These are phyloP conservation scores for Mola mola DNA, from an alignment of 2,113 vertebrate genomes.

Conservation along the genomic window DNA sequence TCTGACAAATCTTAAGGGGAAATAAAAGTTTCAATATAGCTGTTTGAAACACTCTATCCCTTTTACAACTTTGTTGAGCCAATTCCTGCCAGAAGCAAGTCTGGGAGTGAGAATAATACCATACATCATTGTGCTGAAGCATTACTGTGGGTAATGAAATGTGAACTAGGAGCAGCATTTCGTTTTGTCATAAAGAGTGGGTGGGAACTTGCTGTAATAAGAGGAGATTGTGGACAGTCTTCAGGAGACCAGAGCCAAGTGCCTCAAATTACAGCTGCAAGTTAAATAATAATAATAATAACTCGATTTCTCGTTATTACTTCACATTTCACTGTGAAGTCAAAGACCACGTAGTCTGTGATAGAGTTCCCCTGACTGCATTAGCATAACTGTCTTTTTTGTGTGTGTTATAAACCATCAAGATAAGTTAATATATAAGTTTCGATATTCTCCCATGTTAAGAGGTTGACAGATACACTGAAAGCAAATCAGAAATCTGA, in stretches of 20 bases:
- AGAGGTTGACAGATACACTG: too few species aligned
- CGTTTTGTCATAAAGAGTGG: slow-evolving; percentile 77
- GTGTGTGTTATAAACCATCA: too few species aligned
- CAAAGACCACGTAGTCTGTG: too few species aligned
- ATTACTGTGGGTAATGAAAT: slow-evolving; percentile 82
- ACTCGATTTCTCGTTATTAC: neutral
- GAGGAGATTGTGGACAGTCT: slow-evolving; percentile 74
- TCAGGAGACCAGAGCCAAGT: slow-evolving; percentile 68
- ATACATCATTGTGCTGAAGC: slow-evolving; percentile 80
- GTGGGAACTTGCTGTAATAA: slow-evolving; percentile 67
- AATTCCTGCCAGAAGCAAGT: slow-evolving; percentile 74
- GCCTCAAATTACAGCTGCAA: slow-evolving; percentile 65
- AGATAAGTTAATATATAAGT: too few species aligned
- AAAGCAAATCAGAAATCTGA: too few species aligned
- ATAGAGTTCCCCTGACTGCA: too few species aligned
- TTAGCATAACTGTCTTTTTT: too few species aligned
- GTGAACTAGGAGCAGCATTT: slow-evolving; percentile 76
- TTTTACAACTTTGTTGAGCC: slow-evolving; percentile 68
- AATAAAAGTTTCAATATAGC: slow-evolving; percentile 44
- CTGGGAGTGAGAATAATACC: slow-evolving; percentile 71
- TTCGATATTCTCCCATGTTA: too few species aligned
- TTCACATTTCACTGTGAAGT: too few species aligned
- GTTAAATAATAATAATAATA: slow-evolving; percentile 47
- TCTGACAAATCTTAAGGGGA: slow-evolving; percentile 24
- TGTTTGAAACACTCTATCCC: slow-evolving; percentile 57